Base-by-base conservation (phyloP, 2,888 invertebrate species). In the Platycnemis pennipes region DNA sequence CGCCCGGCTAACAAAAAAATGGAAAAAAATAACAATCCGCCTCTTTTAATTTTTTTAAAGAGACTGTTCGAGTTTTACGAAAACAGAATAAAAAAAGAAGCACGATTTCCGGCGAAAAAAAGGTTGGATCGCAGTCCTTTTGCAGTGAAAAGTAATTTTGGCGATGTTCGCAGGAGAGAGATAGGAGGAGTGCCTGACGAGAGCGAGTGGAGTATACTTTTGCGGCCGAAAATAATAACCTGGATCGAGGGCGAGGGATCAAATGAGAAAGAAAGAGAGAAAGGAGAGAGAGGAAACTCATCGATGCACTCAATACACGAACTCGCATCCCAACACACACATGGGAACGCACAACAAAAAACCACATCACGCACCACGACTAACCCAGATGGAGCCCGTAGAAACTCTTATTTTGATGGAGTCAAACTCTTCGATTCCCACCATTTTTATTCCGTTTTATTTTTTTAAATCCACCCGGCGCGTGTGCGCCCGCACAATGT, bases 391-490 rank as follows among this genome's bases (percentile, higher is more conserved):
- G 37, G 77, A 13, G 31, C 26, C 77, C 77, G 77, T 11, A 13
- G 77, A 77, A 77, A 77, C 77, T 37, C 77, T 77, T 77, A 77
- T 77, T 77, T 77, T 37, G 77, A 77, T 37, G 37, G 77, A 77
- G 77, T 77, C 77, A 37, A 77, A 37, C 63, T 63, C 8, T 63
- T 7, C 63, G 63, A 63, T 63, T 63, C 26, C 63, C 56, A 3
- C 31, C 31, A 31, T 31, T 77, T 63, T 63, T 49, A 49, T 49
- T 49, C 26, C 19, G 8, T 8, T 22, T 63, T 63, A 63, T 11
- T 49, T 11, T 63, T 26, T 26, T 22, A 26, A 26, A 2, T 7
- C 22, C 13, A 13, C 11, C 31, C 77, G 16, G 37, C 37, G n/a
- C n/a, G n/a, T n/a, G n/a, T n/a, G n/a, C n/a, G n/a, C n/a, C n/a